Base-by-base conservation (phyloP, 2,113 vertebrate genomes). In the Chrysemys picta region DNA sequence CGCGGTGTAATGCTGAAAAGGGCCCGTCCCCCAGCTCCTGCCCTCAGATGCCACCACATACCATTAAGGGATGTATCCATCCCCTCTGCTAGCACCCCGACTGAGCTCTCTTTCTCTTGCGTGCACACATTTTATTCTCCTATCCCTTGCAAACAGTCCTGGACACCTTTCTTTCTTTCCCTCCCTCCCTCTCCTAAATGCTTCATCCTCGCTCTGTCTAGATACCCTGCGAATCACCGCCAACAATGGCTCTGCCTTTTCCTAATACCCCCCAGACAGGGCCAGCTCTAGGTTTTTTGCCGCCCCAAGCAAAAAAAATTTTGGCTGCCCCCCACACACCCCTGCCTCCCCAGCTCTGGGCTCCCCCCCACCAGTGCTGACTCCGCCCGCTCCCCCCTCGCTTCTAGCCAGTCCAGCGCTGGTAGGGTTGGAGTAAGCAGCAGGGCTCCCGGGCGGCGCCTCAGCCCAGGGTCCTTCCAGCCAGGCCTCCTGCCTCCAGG, bases 181-280 rank as follows among this genome's bases (percentile, higher is more conserved):
- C 9, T 10, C 0, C 0, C 47, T 57, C 6, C 4, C 1, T 1
- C 2, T 10, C 53, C 2, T 0, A 2, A 50, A 3, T 10, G 76
- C 31, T 10, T 22, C 35, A 54, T 72, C 21, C n/a, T 38, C 35
- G 35, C n/a, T 72, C 5, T n/a, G 8, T 19, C 8, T 19, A 35
- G 5, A 72, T 11, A 22, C 19, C 65, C 35, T 35, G 13, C 59
- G 31, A 16, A 35, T 65, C 59, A 65, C 31, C 35, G 62, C 35
- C 35, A 69, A 17, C 14, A n/a, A 9, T 2, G 35, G 62, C 57
- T 35, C 62, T 69, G 62, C 16, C 62, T 69, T n/a, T 17, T n/a
- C 62, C 35, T 17, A 35, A 19, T 9, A 17, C 31, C 14, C 7
- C 42, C 45, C 45, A 45, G 45, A 45, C 45, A 45, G 45, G 45